Conservation (phyloP, 1,140 invertebrate genomes). For the Nautilus pompilius region DNA sequence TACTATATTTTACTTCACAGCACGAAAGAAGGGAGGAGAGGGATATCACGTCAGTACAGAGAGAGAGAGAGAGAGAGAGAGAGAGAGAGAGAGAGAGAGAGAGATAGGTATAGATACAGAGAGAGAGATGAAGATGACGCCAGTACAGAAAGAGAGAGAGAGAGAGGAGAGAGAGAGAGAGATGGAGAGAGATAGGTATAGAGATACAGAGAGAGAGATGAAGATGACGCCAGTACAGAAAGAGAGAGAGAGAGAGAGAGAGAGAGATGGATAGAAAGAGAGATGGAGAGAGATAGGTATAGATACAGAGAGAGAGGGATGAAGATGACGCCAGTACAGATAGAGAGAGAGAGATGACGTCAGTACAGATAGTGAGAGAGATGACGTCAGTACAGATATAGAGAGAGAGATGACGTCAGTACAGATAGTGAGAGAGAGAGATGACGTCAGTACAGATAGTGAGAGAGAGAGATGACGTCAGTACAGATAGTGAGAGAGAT, state of each 20-base stretch:
- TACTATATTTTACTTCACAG: too few relatives aligned
- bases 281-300: neutral
- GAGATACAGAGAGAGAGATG: neutral
- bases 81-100: neutral
- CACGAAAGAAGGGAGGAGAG: too few relatives aligned
- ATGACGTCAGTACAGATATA: neutral
- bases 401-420: neutral
- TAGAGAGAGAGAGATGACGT: neutral
- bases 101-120: neutral
- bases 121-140: neutral
- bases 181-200: neutral
- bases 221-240: too few relatives aligned
- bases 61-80: neutral
- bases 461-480: too few relatives aligned
- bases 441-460: too few relatives aligned
- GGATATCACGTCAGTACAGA: too few relatives aligned
- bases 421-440: too few relatives aligned
- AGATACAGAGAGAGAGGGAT: neutral
- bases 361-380: neutral
- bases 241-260: neutral
- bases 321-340: neutral
- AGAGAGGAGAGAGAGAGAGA: neutral
- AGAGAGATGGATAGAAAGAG: neutral
- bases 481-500: too few relatives aligned
- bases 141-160: neutral